phyloP scores from a whole-genome alignment of 1,140 invertebrate species.

The Zaprionus ornatus region DNA sequence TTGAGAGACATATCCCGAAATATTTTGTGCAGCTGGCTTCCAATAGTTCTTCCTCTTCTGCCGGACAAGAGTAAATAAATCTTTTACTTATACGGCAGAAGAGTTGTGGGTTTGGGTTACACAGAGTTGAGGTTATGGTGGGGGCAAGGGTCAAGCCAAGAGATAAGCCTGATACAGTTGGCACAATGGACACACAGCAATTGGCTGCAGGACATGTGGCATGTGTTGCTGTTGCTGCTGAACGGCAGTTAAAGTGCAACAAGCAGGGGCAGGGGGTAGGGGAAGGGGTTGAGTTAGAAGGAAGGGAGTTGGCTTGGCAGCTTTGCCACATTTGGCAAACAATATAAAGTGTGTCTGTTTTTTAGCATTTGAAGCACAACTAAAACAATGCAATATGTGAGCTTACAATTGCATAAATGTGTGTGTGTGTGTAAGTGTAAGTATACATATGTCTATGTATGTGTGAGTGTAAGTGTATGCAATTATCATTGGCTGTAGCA shows the following conservation, averaged over 20 bases:
- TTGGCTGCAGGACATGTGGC: constrained; percentile 54
- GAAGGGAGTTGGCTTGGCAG: background rate
- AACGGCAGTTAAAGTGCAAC: constrained; percentile 50
- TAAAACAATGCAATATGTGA: constrained; percentile 44
- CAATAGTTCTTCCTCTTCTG: constrained; percentile 27
- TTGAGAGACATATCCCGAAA: constrained; percentile 27
- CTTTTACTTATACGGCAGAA: constrained; percentile 11
- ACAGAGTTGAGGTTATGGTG: constrained; percentile 15
- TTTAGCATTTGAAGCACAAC: constrained; percentile 59
- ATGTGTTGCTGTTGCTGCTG: background rate
- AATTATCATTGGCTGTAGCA: constrained; percentile 28
- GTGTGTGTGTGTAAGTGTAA: background rate
- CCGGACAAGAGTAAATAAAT: constrained; percentile 56
- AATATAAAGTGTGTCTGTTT: constrained; percentile 61
- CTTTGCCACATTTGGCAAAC: constrained; percentile 55
- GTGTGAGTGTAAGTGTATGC: background rate
- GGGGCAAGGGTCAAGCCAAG: constrained; percentile 35
- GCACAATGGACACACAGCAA: constrained; percentile 38
- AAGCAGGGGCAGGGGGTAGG: constrained; percentile 4
- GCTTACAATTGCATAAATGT: background rate
- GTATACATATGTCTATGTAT: background rate
- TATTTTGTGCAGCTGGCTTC: constrained; percentile 13
- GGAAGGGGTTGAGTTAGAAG: background rate
- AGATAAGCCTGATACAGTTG: constrained; percentile 51
- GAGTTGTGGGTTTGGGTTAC: constrained; percentile 12